These are phyloP conservation scores for Sinonovacula constricta DNA, from an alignment of 1,140 invertebrate genomes.

Conservation along the genomic window DNA sequence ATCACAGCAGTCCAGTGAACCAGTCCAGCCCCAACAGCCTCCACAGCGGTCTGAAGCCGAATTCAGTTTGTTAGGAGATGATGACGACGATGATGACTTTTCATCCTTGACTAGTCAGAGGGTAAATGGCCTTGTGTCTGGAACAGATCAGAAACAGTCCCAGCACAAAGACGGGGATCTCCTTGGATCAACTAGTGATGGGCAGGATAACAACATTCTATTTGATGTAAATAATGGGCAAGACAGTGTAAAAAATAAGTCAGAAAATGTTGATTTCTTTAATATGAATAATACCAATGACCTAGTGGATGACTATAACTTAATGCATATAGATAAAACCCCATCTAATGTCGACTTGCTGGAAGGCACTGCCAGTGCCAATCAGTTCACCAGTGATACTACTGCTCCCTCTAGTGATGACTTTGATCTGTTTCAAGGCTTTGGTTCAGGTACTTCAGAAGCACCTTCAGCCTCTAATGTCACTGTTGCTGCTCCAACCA, in stretches of 20 bases:
- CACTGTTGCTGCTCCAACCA: slow-evolving; percentile 21
- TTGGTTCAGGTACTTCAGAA: slow-evolving; percentile 23
- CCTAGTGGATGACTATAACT: slow-evolving; percentile 56
- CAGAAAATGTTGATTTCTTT: slow-evolving; percentile 59
- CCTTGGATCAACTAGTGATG: neutral
- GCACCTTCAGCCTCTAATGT: slow-evolving; percentile 21
- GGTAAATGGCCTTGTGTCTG: too few relatives aligned
- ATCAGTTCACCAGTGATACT: neutral
- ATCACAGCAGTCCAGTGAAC: neutral
- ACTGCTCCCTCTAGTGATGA: slow-evolving; percentile 30
- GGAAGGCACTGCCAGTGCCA: slow-evolving; percentile 64
- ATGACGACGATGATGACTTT: slow-evolving; percentile 74
- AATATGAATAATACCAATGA: slow-evolving; percentile 59
- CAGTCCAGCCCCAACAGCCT: slow-evolving; percentile 1
- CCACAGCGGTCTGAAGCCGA: slow-evolving; percentile 30
- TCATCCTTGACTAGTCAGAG: slow-evolving; percentile 58
- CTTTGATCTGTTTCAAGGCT: slow-evolving; percentile 70
- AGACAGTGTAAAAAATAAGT: slow-evolving; percentile 1
- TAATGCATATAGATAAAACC: slow-evolving; percentile 66
- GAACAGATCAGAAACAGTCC: neutral
- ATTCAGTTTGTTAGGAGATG: slow-evolving; percentile 57
- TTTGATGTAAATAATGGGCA: slow-evolving; percentile 26
- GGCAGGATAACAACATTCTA: neutral
- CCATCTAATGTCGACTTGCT: slow-evolving; percentile 83
- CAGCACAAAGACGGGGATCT: neutral